These are phyloP conservation scores for Amia ocellicauda DNA, from an alignment of 2,113 vertebrate species.

Conservation along the genomic window DNA sequence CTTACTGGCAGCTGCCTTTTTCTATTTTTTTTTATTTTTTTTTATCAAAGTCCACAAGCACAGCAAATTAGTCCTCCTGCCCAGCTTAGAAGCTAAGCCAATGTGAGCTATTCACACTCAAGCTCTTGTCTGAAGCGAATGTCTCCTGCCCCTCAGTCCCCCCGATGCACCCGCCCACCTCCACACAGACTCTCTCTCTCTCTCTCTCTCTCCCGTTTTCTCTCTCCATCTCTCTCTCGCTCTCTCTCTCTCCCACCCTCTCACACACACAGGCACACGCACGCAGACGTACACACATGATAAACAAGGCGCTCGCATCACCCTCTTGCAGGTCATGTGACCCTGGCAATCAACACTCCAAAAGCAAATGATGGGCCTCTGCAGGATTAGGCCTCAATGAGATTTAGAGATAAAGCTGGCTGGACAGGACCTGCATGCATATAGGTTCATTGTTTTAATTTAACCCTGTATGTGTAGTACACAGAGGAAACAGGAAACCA, in stretches of 20 bases:
- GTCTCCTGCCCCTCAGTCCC: slow-evolving; percentile 64
- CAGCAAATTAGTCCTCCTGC: slow-evolving; percentile 71
- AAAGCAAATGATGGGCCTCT: slow-evolving; percentile 36
- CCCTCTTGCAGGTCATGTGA: slow-evolving; percentile 60
- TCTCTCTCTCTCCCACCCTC: slow-evolving; percentile 38
- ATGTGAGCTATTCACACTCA: slow-evolving; percentile 72
- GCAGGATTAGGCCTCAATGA: slow-evolving; percentile 21
- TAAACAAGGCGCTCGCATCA: slow-evolving; percentile 58
- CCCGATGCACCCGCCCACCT: slow-evolving; percentile 71
- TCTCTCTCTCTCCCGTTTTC: slow-evolving; percentile 38
- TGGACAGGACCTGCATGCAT: slow-evolving; percentile 2
- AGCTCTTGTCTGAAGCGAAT: slow-evolving; percentile 62
- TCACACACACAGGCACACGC: slow-evolving; percentile 34
- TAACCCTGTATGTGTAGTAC: slow-evolving; percentile 3
- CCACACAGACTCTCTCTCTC: slow-evolving; percentile 37
- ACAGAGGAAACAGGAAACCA: too few species aligned
- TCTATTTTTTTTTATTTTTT: slow-evolving; percentile 44
- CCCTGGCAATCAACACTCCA: slow-evolving; percentile 42
- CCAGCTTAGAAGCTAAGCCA: slow-evolving; percentile 75
- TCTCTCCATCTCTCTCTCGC: slow-evolving; percentile 37
- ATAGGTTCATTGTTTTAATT: slow-evolving; percentile 36
- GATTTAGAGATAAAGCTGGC: slow-evolving; percentile 14
- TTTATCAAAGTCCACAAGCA: slow-evolving; percentile 75
- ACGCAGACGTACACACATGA: slow-evolving; percentile 58
- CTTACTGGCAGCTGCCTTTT: slow-evolving; percentile 76